phyloP scores from a whole-genome alignment of 2,113 vertebrate genomes.

The Tapirus terrestris region DNA sequence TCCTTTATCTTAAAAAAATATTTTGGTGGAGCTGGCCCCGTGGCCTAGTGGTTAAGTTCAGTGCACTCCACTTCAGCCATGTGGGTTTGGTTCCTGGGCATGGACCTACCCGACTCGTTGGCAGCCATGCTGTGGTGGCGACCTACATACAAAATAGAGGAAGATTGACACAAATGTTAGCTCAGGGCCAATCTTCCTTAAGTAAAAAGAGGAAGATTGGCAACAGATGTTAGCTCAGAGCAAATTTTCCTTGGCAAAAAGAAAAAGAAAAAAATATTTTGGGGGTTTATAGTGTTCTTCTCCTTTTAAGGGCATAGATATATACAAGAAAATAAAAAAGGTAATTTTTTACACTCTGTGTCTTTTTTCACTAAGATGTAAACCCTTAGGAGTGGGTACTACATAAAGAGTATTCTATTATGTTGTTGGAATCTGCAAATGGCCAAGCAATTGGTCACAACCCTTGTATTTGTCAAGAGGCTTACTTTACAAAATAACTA shows the following conservation, averaged over 20 bases:
- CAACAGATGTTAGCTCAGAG: no score
- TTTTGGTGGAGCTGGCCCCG: background rate
- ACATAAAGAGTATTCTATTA: background rate
- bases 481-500: conserved; percentile 13
- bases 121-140: no score
- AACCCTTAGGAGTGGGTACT: background rate
- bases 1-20: background rate
- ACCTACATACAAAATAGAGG: no score
- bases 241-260: no score
- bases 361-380: conserved; percentile 16
- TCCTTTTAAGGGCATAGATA: background rate
- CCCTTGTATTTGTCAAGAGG: background rate
- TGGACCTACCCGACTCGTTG: no score
- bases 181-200: no score
- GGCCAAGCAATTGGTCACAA: background rate
- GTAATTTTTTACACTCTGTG: background rate
- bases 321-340: conserved; percentile 13
- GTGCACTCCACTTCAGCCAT: no score
- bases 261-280: background rate
- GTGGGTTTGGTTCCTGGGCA: no score
- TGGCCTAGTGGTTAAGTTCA: no score
- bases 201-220: no score
- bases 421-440: background rate
- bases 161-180: no score
- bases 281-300: background rate